Conservation (phyloP, 2,888 invertebrate genomes). For the Bugula neritina region DNA sequence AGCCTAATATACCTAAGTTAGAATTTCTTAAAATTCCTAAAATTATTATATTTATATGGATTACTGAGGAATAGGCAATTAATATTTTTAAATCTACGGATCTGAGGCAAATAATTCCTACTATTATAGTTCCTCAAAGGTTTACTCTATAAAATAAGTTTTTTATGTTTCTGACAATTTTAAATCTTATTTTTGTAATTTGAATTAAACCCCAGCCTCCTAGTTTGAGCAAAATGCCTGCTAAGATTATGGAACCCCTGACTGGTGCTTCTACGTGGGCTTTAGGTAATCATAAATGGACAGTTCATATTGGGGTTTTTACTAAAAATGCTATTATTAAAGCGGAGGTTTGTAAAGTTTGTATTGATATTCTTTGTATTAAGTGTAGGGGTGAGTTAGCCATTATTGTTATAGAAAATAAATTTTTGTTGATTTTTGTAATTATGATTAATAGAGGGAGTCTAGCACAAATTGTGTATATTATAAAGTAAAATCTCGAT, state of each 20-base stretch:
- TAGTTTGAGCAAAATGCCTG: constrained; percentile 67
- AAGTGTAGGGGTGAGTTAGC: neutral
- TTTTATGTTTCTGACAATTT: constrained; percentile 13
- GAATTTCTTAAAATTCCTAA: constrained; percentile 33
- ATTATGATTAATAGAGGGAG: constrained; percentile 59
- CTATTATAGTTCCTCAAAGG: constrained; percentile 45
- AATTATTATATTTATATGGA: constrained; percentile 65
- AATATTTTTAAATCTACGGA: constrained; percentile 67
- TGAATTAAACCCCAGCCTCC: constrained; percentile 67
- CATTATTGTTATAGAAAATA: neutral
- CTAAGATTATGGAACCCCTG: constrained; percentile 69
- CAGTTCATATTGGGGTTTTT: constrained; percentile 66
- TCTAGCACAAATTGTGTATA: constrained; percentile 67
- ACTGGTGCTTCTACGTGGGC: constrained; percentile 72
- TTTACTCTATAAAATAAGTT: constrained; percentile 28
- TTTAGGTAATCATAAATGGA: constrained; percentile 68
- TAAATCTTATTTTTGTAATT: constrained; percentile 52
- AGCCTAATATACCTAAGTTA: constrained; percentile 32
- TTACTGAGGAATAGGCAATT: constrained; percentile 70
- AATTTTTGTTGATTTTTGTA: constrained; percentile 16
- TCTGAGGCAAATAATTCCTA: constrained; percentile 64
- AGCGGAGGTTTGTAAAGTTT: constrained; percentile 53
- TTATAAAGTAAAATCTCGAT: constrained; percentile 64
- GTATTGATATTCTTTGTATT: neutral
- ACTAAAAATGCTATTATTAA: constrained; percentile 65